A percentile compares a stretch with the other conserved stretches of the same genome.
phyloP scores from a whole-genome alignment of 2,113 vertebrate genomes.

The Trematocara zebra region DNA sequence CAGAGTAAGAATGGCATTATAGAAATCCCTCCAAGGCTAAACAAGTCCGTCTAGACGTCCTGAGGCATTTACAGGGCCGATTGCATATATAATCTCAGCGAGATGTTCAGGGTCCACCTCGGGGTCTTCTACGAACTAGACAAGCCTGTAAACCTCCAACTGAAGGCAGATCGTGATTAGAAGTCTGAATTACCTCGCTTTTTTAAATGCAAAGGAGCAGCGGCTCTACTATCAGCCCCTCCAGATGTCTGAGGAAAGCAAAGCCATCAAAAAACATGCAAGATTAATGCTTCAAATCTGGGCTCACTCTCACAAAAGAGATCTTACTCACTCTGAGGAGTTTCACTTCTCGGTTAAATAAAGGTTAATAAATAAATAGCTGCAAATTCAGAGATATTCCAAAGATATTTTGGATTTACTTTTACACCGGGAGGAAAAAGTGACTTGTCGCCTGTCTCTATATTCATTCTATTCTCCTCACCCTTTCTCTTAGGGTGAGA shows the following conservation, averaged over 20 bases:
- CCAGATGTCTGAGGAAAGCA: neutral
- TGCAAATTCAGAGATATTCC: neutral
- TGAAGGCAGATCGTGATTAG: neutral
- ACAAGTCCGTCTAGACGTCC: neutral
- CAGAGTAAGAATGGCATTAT: neutral
- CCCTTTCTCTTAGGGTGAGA: rapidly evolving
- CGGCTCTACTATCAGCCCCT: neutral
- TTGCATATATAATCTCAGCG: neutral
- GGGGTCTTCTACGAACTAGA: neutral
- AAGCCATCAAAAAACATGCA: neutral
- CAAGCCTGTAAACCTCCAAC: neutral
- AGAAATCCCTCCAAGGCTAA: neutral
- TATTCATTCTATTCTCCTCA: neutral
- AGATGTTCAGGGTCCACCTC: neutral
- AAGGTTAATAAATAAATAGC: neutral
- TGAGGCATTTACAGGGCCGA: neutral
- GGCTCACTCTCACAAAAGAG: neutral
- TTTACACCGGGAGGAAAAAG: neutral
- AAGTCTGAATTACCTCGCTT: neutral
- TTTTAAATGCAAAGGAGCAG: neutral
- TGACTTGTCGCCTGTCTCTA: rapidly evolving
- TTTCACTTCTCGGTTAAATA: neutral
- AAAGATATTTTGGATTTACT: neutral
- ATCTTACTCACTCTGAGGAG: neutral
- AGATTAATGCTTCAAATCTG: neutral